Evolutionary conservation across 2,888 invertebrate species (phyloP), one percentile per base, ranked within the genome.

Genomic region (Ligdia adustata): DNA sequence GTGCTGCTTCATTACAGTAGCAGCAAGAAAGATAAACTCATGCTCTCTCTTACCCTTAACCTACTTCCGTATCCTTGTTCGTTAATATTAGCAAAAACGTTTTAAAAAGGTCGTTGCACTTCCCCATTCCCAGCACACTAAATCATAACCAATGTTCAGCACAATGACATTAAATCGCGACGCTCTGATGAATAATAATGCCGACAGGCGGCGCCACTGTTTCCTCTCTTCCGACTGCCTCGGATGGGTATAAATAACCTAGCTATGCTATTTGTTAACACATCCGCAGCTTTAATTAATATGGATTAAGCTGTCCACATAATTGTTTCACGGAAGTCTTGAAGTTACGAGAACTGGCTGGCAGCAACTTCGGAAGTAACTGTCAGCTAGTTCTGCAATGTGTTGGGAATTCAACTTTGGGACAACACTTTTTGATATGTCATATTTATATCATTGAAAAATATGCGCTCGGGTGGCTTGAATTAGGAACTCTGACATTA

Each of bases 101-200:
- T 37, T 26, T 6, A 26, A 39, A 40, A 18, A 27, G 47, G 41
- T 42, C 24, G 22, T 6, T 32, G 41, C 35, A 31, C 47, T 41
- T 37, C 41, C 35, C 13, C 35, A 31, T 40, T 51, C 50, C 39
- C 42, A 39, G 37, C 18, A 24, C 37, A 48, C 43, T 54, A 51
- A 57, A 61, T 60, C 53, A 61, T 56, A 38, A 51, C 39, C 48
- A 41, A 31, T 31, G 41, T 43, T 51, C 34, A 48, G 52, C 44
- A 47, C 39, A 50, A 45, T 54, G 55, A 56, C 52, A 43, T 44
- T 37, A 40, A 55, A 56, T 47, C 55, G 52, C 52, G 39, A 22
- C 42, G 33, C 53, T 37, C 41, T 43, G 47, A 48, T 56, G 60
- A 54, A 60, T 60, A 56, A 50, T 56, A 55, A 58, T 61, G 52